phyloP scores from a whole-genome alignment of 2,888 invertebrate species.

The Seira sanloemensis region DNA sequence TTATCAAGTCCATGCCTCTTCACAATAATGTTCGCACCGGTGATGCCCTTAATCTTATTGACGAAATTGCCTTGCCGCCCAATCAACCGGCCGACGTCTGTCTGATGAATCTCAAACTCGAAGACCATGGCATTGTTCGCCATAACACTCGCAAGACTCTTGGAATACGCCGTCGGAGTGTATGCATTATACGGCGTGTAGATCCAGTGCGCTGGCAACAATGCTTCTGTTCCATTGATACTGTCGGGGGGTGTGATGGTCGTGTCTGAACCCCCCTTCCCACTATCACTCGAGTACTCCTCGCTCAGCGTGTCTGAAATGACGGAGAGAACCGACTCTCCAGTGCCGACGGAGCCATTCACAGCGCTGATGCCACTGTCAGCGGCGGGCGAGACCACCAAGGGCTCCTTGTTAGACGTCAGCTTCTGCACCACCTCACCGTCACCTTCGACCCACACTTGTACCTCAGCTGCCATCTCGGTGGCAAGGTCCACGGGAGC shows the following conservation, averaged over 20 bases:
- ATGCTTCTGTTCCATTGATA: conserved; percentile 55
- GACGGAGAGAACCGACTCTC: conserved; percentile 49
- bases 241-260: conserved; percentile 81
- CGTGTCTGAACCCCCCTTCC: conserved; percentile 85
- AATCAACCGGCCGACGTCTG: conserved; percentile 90
- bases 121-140: conserved; percentile 76
- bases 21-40: conserved; percentile 87
- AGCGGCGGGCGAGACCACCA: not conserved
- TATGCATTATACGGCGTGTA: conserved; percentile 58
- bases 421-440: conserved; percentile 23
- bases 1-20: conserved; percentile 82
- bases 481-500: no score
- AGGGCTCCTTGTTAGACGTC: conserved; percentile 10
- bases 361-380: not conserved
- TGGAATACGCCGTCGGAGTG: conserved; percentile 61
- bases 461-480: conserved; percentile 34
- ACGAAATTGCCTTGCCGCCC: conserved; percentile 89
- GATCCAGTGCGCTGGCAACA: conserved; percentile 80
- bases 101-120: conserved; percentile 86
- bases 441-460: conserved; percentile 40
- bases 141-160: conserved; percentile 64
- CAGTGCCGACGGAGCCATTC: conserved; percentile 31
- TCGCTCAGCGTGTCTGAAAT: conserved; percentile 66
- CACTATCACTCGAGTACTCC: conserved; percentile 82
- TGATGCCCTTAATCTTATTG: conserved; percentile 86